phyloP scores from a whole-genome alignment of 2,113 vertebrate genomes.

The Rhegmatorhina hoffmannsi region DNA sequence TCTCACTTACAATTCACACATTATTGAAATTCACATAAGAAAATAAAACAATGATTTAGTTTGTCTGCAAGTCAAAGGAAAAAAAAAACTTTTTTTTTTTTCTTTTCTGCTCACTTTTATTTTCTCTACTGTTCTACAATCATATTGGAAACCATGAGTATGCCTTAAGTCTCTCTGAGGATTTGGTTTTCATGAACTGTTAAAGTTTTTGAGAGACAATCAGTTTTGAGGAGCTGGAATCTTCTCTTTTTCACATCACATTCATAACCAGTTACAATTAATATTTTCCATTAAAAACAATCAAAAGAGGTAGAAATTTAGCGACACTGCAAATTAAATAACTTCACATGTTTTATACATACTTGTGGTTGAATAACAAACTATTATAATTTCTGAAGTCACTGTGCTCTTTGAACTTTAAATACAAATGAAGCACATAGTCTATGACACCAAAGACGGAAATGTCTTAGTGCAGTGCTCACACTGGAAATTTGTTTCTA shows the following conservation, averaged over 20 bases:
- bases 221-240: not conserved
- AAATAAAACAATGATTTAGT: not conserved
- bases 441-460: not conserved
- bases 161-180: not conserved
- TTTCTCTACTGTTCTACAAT: not conserved
- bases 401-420: not conserved
- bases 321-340: not conserved
- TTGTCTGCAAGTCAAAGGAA: not conserved
- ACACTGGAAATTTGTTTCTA: not conserved
- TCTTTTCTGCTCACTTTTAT: not conserved
- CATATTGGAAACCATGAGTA: not conserved
- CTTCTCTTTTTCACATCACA: not conserved
- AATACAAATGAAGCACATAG: not conserved
- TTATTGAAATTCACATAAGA: not conserved
- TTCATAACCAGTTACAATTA: not conserved
- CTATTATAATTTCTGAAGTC: not conserved
- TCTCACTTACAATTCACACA: not conserved
- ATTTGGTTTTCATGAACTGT: not conserved
- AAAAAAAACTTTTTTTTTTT: not conserved
- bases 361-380: not conserved
- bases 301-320: not conserved
- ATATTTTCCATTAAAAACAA: not conserved
- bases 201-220: not conserved
- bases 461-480: not conserved
- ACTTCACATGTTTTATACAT: not conserved